Evolutionary conservation across 2,888 invertebrate species (phyloP), one percentile per base, ranked within the genome.

Genomic region (Leucoma salicis): DNA sequence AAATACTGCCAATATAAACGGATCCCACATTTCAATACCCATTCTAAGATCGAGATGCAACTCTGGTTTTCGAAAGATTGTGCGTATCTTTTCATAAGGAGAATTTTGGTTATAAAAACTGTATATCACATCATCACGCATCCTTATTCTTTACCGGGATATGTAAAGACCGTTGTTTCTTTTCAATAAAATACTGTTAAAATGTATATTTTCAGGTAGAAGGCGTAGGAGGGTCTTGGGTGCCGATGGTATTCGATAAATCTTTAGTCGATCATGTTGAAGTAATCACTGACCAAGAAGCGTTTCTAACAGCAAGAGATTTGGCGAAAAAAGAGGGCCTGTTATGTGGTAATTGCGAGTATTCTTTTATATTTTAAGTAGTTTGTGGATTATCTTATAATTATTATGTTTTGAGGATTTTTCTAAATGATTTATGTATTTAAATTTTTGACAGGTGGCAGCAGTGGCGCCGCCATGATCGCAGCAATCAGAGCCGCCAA

Each of bases 171-270:
- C n/a, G n/a, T n/a, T n/a, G n/a, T n/a, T n/a, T n/a, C n/a, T n/a
- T n/a, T n/a, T n/a, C n/a, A n/a, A n/a, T n/a, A n/a, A n/a, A n/a
- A n/a, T n/a, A n/a, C n/a, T n/a, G n/a, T n/a, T n/a, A n/a, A n/a
- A n/a, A n/a, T n/a, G n/a, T n/a, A 11, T n/a, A n/a, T 31, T 31
- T 15, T 1, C 41, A 78, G 78, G 82, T 91, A 14, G 93, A 93
- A 70, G 97, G 96, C 28, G 94, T 95, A 50, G 98, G 98, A 7
- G 98, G 98, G 72, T 97, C 97, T 78, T 98, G 98, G 75, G 83
- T 96, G 33, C 98, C 98, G 2, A 96, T 96, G 2, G 96, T 97
- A 12, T 84, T 96, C 49, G 95, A 95, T 81, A 92, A 93, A 33
- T 85, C 81, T 5, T 91, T 95, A 2, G 92, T 97, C 0, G 97